These are phyloP conservation scores for Leptinotarsa juncta DNA, from an alignment of 2,888 invertebrate genomes.

Conservation along the genomic window DNA sequence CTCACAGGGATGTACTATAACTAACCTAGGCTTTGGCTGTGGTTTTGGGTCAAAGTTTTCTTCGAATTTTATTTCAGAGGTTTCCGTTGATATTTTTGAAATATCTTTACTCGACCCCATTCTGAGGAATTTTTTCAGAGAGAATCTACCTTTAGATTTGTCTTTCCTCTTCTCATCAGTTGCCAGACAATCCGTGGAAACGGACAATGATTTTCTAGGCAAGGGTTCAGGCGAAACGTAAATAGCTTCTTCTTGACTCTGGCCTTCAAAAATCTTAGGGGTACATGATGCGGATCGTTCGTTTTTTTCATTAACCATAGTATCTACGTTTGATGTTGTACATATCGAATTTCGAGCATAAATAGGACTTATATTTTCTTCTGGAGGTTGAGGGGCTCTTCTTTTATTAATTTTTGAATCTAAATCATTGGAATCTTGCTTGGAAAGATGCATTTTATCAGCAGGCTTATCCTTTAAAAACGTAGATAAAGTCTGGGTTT, in stretches of 20 bases:
- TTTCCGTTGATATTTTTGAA: slow-evolving; percentile 69
- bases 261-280: slow-evolving; percentile 70
- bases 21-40: slow-evolving; percentile 66
- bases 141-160: slow-evolving; percentile 81
- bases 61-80: slow-evolving; percentile 51
- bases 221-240: slow-evolving; percentile 72
- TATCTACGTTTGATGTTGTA: slow-evolving; percentile 72
- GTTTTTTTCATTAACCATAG: slow-evolving; percentile 71
- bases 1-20: slow-evolving; percentile 90
- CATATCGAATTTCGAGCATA: slow-evolving; percentile 72
- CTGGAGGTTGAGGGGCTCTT: slow-evolving; percentile 83
- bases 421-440: slow-evolving; percentile 71
- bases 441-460: slow-evolving; percentile 66
- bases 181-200: slow-evolving; percentile 80
- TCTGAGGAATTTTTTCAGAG: slow-evolving; percentile 84
- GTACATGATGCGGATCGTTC: slow-evolving; percentile 76
- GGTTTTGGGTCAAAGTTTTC: slow-evolving; percentile 40
- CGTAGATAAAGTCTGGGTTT: slow-evolving; percentile 12
- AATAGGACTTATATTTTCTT: slow-evolving; percentile 64
- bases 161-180: slow-evolving; percentile 70
- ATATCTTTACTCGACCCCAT: slow-evolving; percentile 82
- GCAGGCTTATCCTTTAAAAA: slow-evolving; percentile 34
- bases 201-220: slow-evolving; percentile 77
- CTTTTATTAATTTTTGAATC: slow-evolving; percentile 72
- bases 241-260: slow-evolving; percentile 50